Evolutionary conservation across 1,140 invertebrate species (phyloP).

Genomic region (Sitodiplosis mosellana): DNA sequence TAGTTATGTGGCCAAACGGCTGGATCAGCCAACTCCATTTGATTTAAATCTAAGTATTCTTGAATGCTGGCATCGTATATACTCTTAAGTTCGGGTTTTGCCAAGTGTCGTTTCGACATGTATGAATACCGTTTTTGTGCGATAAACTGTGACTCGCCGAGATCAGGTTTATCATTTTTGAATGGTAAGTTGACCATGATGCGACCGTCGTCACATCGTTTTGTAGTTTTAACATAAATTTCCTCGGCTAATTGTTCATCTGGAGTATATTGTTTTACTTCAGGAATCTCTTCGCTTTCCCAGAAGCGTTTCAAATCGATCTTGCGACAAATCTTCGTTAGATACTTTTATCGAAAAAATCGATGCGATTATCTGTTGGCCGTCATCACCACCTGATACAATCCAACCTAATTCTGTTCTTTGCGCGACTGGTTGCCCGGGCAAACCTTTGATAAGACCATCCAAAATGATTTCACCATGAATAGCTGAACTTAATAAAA

Average conservation of each 20-base stretch:
- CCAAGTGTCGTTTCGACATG: constrained; percentile 6
- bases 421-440: constrained; percentile 11
- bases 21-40: constrained; percentile 9
- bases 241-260: constrained; percentile 2
- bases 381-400: constrained; percentile 6
- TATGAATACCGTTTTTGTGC: constrained; percentile 8
- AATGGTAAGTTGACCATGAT: constrained; percentile 16
- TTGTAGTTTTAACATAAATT: constrained; percentile 1
- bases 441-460: neutral
- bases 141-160: constrained; percentile 9
- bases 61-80: constrained; percentile 14
- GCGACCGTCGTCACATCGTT: constrained; percentile 7
- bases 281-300: constrained; percentile 6
- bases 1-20: neutral
- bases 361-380: neutral
- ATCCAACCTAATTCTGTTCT: constrained; percentile 18
- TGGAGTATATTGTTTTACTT: neutral
- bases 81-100: constrained; percentile 3
- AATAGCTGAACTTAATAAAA: too few relatives aligned
- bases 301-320: constrained; percentile 6
- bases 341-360: neutral
- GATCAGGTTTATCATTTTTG: constrained; percentile 5
- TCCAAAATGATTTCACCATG: too few relatives aligned
- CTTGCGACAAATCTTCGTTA: neutral
- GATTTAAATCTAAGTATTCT: constrained; percentile 12